Conservation (phyloP, 1,140 invertebrate genomes). For the Meloidogyne chitwoodi region DNA sequence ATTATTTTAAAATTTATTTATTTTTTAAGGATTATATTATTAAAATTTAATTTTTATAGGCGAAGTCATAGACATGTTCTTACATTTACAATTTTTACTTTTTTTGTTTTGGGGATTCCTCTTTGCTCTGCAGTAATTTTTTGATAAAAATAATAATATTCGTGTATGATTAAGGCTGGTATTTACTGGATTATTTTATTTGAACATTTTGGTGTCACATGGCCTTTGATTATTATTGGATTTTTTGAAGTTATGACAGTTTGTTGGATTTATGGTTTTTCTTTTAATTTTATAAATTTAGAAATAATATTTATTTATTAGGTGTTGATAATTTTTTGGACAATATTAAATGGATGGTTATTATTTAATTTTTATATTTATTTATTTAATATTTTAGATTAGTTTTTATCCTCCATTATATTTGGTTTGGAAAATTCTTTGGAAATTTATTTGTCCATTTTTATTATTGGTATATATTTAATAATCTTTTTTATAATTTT, state of each 20-base stretch:
- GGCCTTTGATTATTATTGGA: constrained; percentile 56
- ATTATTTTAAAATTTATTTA: background rate
- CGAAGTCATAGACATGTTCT: constrained; percentile 55
- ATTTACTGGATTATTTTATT: constrained; percentile 58
- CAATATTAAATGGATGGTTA: constrained; percentile 49
- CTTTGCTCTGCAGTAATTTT: constrained; percentile 43
- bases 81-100: constrained; percentile 45
- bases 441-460: constrained; percentile 58
- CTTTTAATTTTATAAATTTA: background rate
- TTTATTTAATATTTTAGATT: constrained; percentile 38
- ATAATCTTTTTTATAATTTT: constrained; percentile 1
- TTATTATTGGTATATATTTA: constrained; percentile 47
- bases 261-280: constrained; percentile 49
- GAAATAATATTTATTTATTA: constrained; percentile 9
- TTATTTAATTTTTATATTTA: background rate
- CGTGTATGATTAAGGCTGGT: constrained; percentile 35
- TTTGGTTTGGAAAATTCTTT: constrained; percentile 54
- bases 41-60: background rate
- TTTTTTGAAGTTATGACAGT: constrained; percentile 57
- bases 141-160: background rate
- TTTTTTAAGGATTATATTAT: background rate
- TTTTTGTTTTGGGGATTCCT: constrained; percentile 48
- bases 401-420: constrained; percentile 52
- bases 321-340: constrained; percentile 58
- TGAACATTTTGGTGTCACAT: constrained; percentile 50